These are phyloP conservation scores for Hippasteria phrygiana DNA, from an alignment of 53 echinoderm and acorn worm genomes.

Conservation along the genomic window DNA sequence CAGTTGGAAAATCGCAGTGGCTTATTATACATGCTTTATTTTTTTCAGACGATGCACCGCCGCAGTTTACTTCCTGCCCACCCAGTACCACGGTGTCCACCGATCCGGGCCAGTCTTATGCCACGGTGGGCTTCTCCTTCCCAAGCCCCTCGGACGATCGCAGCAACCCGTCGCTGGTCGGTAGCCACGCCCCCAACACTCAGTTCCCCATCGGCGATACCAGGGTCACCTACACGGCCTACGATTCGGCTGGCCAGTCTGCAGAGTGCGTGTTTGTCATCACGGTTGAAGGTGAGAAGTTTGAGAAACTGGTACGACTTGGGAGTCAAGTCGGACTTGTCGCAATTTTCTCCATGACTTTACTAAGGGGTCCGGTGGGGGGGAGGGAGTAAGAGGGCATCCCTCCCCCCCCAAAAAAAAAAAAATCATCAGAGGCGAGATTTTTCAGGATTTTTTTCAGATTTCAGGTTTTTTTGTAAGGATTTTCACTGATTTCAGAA, in stretches of 20 bases:
- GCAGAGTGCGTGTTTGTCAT: conserved; percentile 72
- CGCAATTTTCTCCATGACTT: no score
- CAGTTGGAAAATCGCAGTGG: no score
- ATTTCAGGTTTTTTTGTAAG: no score
- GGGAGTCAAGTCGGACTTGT: no score
- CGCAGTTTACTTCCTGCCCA: conserved; percentile 50
- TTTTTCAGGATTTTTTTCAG: no score
- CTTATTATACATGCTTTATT: no score
- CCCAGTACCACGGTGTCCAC: background rate
- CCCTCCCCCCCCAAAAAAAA: no score
- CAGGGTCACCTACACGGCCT: conserved; percentile 51
- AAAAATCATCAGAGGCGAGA: no score
- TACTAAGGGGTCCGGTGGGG: no score
- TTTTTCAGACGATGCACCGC: conserved; percentile 45
- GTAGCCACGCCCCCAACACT: conserved; percentile 47
- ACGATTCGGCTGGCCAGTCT: conserved; percentile 56
- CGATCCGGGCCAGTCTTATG: conserved; percentile 41
- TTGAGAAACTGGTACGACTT: background rate
- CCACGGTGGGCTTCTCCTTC: conserved; percentile 34
- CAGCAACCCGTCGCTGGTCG: background rate
- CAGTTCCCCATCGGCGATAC: conserved; percentile 64
- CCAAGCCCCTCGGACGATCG: conserved; percentile 21
- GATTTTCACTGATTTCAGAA: no score
- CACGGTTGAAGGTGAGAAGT: conserved; percentile 68
- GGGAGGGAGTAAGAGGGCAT: no score